Conservation (phyloP, 2,113 vertebrate species). For the Mus spicilegus region DNA sequence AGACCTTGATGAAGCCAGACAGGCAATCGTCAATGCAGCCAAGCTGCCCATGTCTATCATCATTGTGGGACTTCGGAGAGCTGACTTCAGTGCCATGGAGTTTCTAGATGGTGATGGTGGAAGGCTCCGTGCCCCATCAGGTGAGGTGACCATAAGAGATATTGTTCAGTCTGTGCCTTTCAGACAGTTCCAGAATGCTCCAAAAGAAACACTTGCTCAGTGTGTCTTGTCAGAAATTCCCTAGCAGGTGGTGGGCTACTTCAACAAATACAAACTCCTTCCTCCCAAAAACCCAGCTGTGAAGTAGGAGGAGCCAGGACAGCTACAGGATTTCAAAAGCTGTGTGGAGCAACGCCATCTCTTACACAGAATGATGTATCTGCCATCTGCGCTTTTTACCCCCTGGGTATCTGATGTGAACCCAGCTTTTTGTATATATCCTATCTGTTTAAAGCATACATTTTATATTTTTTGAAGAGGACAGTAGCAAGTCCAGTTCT, state of each 20-base stretch:
- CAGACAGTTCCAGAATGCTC: slow-evolving; percentile 66
- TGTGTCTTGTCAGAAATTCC: slow-evolving; percentile 98
- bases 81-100: slow-evolving; percentile 94
- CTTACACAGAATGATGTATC: neutral
- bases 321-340: neutral
- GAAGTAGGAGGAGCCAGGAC: slow-evolving; percentile 73
- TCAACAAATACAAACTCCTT: slow-evolving; percentile 94
- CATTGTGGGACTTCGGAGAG: slow-evolving; percentile 95
- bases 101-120: too few species aligned
- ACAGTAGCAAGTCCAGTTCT: slow-evolving; percentile 30
- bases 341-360: neutral
- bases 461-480: slow-evolving; percentile 16
- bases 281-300: slow-evolving; percentile 90
- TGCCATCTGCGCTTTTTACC: neutral
- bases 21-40: slow-evolving; percentile 94
- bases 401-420: neutral
- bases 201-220: slow-evolving; percentile 94
- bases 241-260: slow-evolving; percentile 97
- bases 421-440: neutral
- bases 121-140: too few species aligned
- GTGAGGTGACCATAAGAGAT: too few species aligned
- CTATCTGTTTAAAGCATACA: slow-evolving; percentile 49
- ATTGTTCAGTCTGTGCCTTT: too few species aligned
- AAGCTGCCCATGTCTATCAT: slow-evolving; percentile 97
- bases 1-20: slow-evolving; percentile 95